Percentiles rank a stretch among this genome's conserved stretches.
phyloP scores from a whole-genome alignment of 1,140 invertebrate genomes.

The Wiebesia pumilae region DNA sequence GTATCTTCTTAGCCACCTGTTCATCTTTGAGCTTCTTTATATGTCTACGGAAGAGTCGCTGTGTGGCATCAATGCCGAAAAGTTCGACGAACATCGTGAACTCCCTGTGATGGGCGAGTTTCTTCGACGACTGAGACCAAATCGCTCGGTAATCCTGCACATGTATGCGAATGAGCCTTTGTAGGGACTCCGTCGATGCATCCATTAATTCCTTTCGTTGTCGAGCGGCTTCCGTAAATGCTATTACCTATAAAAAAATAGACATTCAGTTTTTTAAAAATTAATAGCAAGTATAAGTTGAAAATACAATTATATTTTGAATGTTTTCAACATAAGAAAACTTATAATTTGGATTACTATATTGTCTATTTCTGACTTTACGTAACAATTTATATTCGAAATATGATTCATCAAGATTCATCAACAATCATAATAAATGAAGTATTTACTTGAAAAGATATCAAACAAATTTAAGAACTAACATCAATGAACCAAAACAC shows the following conservation, averaged over 20 bases:
- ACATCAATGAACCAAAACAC: too few species aligned
- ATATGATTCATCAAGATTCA: too few species aligned
- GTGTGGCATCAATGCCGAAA: conserved; percentile 90
- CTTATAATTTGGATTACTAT: too few species aligned
- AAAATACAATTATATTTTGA: too few species aligned
- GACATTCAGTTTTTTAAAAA: not conserved
- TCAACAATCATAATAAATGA: too few species aligned
- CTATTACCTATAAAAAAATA: conserved; percentile 74
- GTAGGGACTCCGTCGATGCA: conserved; percentile 90
- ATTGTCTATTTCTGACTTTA: too few species aligned
- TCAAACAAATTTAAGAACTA: too few species aligned
- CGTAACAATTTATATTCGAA: too few species aligned
- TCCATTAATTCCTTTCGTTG: conserved; percentile 92
- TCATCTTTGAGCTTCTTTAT: conserved; percentile 91
- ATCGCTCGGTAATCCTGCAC: conserved; percentile 88
- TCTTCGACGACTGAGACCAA: conserved; percentile 91
- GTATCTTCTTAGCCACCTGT: conserved; percentile 86
- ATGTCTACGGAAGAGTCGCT: conserved; percentile 86
- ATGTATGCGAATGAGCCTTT: conserved; percentile 87
- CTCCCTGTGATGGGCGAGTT: conserved; percentile 89
- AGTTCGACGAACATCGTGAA: conserved; percentile 94
- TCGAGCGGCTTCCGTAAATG: conserved; percentile 91
- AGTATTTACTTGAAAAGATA: too few species aligned
- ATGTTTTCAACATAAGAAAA: too few species aligned
- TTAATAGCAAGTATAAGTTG: too few species aligned